phyloP scores from a whole-genome alignment of 2,797 vertebrate genomes.

The Pseudocheirus occidentalis region DNA sequence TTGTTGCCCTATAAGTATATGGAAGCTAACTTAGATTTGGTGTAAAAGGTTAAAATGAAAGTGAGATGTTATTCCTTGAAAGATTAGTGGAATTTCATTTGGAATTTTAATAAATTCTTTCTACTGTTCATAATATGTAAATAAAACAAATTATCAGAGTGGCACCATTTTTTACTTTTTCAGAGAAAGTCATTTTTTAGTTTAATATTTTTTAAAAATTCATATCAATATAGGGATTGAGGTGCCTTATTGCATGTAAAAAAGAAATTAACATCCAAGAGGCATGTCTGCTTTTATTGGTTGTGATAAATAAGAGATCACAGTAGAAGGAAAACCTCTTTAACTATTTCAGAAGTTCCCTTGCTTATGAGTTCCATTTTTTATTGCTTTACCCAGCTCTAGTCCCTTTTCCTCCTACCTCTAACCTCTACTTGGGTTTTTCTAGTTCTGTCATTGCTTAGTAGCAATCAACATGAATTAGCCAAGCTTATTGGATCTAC shows the following conservation, averaged over 20 bases:
- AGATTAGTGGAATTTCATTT: background rate
- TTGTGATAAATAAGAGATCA: background rate
- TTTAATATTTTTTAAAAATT: background rate
- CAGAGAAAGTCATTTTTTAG: background rate
- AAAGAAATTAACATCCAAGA: background rate
- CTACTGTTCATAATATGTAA: background rate
- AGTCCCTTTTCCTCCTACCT: background rate
- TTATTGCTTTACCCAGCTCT: background rate
- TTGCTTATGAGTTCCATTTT: background rate
- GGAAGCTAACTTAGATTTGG: background rate
- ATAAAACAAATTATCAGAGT: background rate
- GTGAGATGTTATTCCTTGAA: background rate
- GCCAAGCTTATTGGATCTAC: background rate
- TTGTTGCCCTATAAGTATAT: background rate
- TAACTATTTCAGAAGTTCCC: background rate
- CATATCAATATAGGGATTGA: background rate
- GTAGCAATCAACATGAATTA: background rate
- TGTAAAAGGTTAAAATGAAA: background rate
- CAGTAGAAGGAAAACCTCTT: background rate
- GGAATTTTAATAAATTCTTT: background rate
- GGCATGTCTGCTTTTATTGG: background rate
- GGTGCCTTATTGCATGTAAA: background rate
- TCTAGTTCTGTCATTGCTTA: background rate
- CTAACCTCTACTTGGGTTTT: background rate
- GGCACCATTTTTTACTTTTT: background rate